These are phyloP conservation scores for Diplolepis rosae DNA, from an alignment of 2,888 invertebrate species.

Conservation along the genomic window DNA sequence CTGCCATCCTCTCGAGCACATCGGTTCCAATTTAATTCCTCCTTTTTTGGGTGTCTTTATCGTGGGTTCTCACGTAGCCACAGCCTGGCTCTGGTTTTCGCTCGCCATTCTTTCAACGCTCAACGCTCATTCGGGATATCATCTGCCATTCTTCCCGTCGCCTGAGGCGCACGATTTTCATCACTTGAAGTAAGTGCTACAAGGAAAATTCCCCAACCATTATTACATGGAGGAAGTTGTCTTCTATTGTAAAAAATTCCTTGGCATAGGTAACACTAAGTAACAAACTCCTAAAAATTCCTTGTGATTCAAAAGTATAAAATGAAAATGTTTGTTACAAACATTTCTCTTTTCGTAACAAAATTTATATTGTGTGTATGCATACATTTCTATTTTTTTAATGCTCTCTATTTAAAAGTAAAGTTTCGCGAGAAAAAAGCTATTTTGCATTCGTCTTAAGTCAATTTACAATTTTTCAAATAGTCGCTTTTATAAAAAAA, in stretches of 20 bases:
- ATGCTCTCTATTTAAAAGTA: not conserved
- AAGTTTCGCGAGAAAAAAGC: not conserved
- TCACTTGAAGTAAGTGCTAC: slow-evolving; percentile 82
- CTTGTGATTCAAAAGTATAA: no score
- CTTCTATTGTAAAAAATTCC: not conserved
- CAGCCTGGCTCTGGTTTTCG: slow-evolving; percentile 86
- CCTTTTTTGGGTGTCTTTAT: slow-evolving; percentile 84
- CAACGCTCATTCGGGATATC: slow-evolving; percentile 90
- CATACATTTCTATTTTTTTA: not conserved
- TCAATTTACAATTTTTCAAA: no score
- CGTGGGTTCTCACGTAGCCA: slow-evolving; percentile 85
- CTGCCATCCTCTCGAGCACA: slow-evolving; percentile 85
- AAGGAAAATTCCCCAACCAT: not conserved
- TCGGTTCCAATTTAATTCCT: slow-evolving; percentile 85
- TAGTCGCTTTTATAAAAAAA: no score
- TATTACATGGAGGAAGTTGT: no score
- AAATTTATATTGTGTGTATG: not conserved
- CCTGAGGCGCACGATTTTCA: slow-evolving; percentile 93
- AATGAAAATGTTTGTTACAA: no score
- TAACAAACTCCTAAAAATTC: no score
- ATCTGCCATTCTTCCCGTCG: slow-evolving; percentile 88
- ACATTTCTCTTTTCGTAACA: not conserved
- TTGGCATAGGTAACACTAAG: no score
- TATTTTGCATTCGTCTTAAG: no score
- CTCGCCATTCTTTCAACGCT: slow-evolving; percentile 86